Evolutionary conservation across 2,888 invertebrate genomes (phyloP), one percentile per base, ranked within the genome.

Genomic region (Plebejus melissa): DNA sequence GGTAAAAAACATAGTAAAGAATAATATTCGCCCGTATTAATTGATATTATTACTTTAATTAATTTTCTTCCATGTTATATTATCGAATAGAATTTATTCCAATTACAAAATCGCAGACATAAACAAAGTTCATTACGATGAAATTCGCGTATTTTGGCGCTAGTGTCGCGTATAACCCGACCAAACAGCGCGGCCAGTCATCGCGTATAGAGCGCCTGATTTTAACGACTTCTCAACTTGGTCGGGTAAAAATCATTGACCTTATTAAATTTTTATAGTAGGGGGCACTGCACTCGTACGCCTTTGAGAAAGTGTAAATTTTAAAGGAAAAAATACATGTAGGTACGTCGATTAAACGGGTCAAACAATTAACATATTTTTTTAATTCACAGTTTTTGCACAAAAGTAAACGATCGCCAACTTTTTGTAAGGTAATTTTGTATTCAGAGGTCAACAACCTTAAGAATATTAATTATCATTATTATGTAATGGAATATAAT

Each of bases 221-320:
- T 71, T 74, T 38, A 28, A 46, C 22, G 38, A 76, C 76, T 82
- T 80, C 79, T 80, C 6, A 78, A 82, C 80, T 83, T 79, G 28
- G 79, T 76, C 76, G 84, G 82, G 75, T 87, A 80, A 84, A 82
- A 86, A 82, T 82, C 90, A 79, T 88, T 89, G 88, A 65, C 65
- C 32, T 36, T 65, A 65, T 65, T 65, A 65, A 36, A 32, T 65
- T 65, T 65, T 54, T 54, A 54, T 54, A 60, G 65, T 65, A 36
- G 65, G 65, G 65, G 65, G 65, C 65, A 65, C 32, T 65, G 65
- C 65, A 65, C 65, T 65, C 65, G 3, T 60, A 32, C 32, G 65
- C 65, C 13, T 65, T 65, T 65, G 65, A 36, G 65, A 65, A 65
- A 65, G 65, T 65, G 32, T 65, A 13, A 65, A 65, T 32, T 32